A percentile compares a stretch with the other conserved stretches of the same genome.
phyloP scores from a whole-genome alignment of 2,888 invertebrate genomes.

The Cephus rjabovi region DNA sequence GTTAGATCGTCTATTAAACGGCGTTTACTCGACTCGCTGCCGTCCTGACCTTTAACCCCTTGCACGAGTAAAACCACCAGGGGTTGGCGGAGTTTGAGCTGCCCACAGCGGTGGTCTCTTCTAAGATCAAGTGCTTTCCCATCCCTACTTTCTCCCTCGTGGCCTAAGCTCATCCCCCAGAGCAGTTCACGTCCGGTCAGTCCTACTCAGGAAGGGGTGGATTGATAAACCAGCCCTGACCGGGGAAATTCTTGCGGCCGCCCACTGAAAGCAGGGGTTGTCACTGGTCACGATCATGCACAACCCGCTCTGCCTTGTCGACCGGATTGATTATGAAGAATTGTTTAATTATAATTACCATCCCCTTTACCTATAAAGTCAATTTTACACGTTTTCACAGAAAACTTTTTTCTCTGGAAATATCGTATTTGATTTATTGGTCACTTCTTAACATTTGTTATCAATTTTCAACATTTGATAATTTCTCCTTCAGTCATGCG shows the following conservation, averaged over 20 bases:
- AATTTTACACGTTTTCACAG: not conserved
- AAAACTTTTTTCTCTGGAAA: not conserved
- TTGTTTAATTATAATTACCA: not conserved
- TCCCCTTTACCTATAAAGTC: not conserved
- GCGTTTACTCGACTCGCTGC: slow-evolving; percentile 57
- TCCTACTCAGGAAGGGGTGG: slow-evolving; percentile 46
- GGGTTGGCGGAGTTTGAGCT: slow-evolving; percentile 56
- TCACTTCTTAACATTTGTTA: not conserved
- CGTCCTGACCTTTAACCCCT: slow-evolving; percentile 54
- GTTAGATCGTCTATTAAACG: slow-evolving; percentile 55
- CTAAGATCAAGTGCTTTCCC: slow-evolving; percentile 63
- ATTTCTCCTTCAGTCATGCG: not conserved
- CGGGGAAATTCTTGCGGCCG: slow-evolving; percentile 60
- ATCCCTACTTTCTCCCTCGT: slow-evolving; percentile 20
- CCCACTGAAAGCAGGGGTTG: slow-evolving; percentile 40
- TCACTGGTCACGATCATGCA: slow-evolving; percentile 7
- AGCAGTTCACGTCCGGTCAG: slow-evolving; percentile 41
- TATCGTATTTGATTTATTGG: not conserved
- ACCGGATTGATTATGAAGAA: not conserved
- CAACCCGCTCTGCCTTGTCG: not conserved
- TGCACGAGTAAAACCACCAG: slow-evolving; percentile 53
- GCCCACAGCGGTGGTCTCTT: slow-evolving; percentile 55
- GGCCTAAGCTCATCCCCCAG: slow-evolving; percentile 35
- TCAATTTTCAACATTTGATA: not conserved
- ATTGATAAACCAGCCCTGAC: slow-evolving; percentile 61